Conservation (phyloP, 2,797 vertebrate genomes). For the Gymnoscopelus microlampas region DNA sequence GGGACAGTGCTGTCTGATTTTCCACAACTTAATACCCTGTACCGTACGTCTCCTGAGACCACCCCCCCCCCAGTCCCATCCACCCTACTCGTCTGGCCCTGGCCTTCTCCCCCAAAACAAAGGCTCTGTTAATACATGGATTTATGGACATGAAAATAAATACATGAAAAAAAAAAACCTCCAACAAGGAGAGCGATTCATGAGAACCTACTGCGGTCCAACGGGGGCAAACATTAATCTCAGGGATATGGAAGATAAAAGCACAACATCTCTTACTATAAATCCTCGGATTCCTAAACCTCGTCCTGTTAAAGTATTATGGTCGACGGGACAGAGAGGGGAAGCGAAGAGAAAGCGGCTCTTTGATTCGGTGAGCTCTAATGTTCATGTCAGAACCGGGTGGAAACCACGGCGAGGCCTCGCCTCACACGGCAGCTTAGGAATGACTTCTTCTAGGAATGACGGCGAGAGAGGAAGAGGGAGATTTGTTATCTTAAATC, state of each 20-base stretch:
- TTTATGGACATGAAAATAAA: slow-evolving; percentile 69
- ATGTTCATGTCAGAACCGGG: slow-evolving; percentile 56
- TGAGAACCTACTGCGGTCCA: slow-evolving; percentile 26
- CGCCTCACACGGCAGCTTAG: slow-evolving; percentile 60
- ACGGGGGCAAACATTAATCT: slow-evolving; percentile 49
- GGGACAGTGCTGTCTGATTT: slow-evolving; percentile 33
- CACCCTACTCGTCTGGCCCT: slow-evolving; percentile 13
- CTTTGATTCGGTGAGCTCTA: slow-evolving; percentile 58
- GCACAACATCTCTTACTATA: slow-evolving; percentile 48
- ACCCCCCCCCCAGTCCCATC: background rate
- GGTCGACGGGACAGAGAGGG: slow-evolving; percentile 5
- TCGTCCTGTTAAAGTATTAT: slow-evolving; percentile 54
- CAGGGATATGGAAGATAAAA: slow-evolving; percentile 57
- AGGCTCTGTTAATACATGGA: slow-evolving; percentile 48
- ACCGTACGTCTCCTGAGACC: slow-evolving; percentile 11
- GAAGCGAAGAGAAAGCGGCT: slow-evolving; percentile 17
- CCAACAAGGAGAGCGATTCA: slow-evolving; percentile 35
- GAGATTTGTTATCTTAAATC: slow-evolving; percentile 76
- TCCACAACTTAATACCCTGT: slow-evolving; percentile 38
- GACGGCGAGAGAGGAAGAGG: slow-evolving; percentile 37
- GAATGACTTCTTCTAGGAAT: slow-evolving; percentile 34
- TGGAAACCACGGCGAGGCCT: slow-evolving; percentile 59
- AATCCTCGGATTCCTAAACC: slow-evolving; percentile 53
- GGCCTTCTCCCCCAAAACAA: slow-evolving; percentile 45
- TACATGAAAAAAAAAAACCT: slow-evolving; percentile 44